phyloP scores from a whole-genome alignment of 2,888 invertebrate genomes.

The Falcaria lacertinaria region DNA sequence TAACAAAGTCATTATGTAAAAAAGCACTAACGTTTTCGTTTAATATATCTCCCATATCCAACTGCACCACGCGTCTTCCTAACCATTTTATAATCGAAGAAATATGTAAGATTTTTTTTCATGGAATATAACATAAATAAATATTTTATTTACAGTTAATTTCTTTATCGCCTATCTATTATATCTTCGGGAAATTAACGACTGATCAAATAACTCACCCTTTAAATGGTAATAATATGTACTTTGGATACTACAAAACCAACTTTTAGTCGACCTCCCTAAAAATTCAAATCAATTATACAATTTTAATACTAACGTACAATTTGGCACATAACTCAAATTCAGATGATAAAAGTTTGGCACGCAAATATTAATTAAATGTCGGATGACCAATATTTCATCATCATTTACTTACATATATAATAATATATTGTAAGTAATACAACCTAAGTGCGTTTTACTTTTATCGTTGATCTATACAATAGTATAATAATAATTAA shows the following conservation, averaged over 20 bases:
- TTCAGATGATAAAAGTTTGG: too few relatives aligned
- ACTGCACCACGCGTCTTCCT: slow-evolving; percentile 67
- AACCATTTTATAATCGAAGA: slow-evolving; percentile 74
- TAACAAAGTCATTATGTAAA: slow-evolving; percentile 54
- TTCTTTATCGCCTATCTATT: slow-evolving; percentile 75
- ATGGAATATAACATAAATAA: slow-evolving; percentile 79
- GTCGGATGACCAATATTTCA: too few relatives aligned
- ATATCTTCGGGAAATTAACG: slow-evolving; percentile 47
- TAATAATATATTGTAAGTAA: too few relatives aligned
- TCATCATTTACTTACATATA: too few relatives aligned
- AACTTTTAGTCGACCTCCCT: too few relatives aligned
- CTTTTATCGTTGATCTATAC: slow-evolving; percentile 10
- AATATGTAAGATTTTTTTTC: slow-evolving; percentile 69
- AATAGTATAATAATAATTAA: slow-evolving; percentile 21
- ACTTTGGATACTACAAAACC: too few relatives aligned
- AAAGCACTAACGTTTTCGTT: slow-evolving; percentile 69
- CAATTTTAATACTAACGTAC: too few relatives aligned
- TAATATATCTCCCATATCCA: slow-evolving; percentile 44
- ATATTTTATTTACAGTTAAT: slow-evolving; percentile 77
- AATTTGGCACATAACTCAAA: too few relatives aligned
- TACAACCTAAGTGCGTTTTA: not conserved
- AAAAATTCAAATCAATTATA: too few relatives aligned
- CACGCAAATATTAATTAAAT: too few relatives aligned
- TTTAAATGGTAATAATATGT: too few relatives aligned
- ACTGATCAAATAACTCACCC: slow-evolving; percentile 29